These are phyloP conservation scores for Diarsia rubi DNA, from an alignment of 2,888 invertebrate species.

Conservation along the genomic window DNA sequence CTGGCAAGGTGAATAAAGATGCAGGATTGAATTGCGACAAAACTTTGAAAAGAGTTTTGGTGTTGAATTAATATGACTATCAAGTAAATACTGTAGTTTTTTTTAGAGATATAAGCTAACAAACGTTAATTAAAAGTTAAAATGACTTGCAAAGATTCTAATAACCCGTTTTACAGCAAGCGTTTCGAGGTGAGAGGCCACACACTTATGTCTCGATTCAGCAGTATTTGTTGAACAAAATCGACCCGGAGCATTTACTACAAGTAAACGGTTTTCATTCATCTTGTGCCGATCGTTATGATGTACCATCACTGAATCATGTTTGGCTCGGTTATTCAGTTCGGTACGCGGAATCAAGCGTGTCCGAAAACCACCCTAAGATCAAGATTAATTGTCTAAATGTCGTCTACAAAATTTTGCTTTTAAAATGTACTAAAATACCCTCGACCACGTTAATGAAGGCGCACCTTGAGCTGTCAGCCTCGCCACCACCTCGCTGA, in stretches of 20 bases:
- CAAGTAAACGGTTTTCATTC: no score
- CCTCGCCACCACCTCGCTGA: background rate
- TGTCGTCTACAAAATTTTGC: background rate
- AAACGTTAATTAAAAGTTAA: no score
- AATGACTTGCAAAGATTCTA: no score
- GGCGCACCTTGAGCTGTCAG: conserved; percentile 8
- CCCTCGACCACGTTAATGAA: conserved; percentile 1
- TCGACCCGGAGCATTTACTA: background rate
- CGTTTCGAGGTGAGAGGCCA: no score
- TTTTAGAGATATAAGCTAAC: no score
- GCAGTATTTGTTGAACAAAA: background rate
- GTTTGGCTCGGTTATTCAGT: background rate
- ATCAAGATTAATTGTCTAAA: background rate
- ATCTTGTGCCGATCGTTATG: background rate
- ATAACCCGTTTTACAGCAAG: no score
- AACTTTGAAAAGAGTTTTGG: no score
- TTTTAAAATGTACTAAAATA: background rate
- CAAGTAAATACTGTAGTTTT: no score
- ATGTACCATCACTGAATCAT: background rate
- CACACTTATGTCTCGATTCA: no score
- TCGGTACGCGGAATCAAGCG: background rate
- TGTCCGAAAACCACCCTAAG: background rate
- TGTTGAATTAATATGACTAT: no score
- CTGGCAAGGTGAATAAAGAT: background rate
- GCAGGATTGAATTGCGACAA: no score